Base-by-base conservation (phyloP, 2,888 invertebrate genomes). In the Proisotoma minuta region DNA sequence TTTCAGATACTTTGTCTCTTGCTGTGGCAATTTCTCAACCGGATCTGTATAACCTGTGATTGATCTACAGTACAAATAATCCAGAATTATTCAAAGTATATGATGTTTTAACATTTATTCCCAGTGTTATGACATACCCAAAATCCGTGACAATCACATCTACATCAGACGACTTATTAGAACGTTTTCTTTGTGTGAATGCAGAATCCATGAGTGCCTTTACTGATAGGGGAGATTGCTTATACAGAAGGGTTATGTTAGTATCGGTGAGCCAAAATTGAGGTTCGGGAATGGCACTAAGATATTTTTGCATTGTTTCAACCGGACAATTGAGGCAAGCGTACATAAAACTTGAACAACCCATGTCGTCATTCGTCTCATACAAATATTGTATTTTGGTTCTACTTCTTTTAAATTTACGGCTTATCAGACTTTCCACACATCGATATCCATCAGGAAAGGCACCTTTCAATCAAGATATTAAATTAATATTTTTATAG, bases 1-100 rank as follows among this genome's bases (percentile, higher is more conserved):
- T 23, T 62, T 59, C 53, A 65, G 40, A 48, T 62, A 65, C 40
- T 62, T 62, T 8, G 65, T 65, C 60, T 65, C 65, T 47, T 62
- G 62, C 28, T 65, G 65, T 39, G 56, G 27, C 57, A 60, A 28
- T 12, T 43, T 39, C n/a, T 59, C 39, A 8, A 61, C 58, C 20
- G 65, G 65, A 54, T 65, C 65, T 2, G 20, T 23, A 39, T 65
- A 65, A 28, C 65, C 65, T 3, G 61, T 65, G 51, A 65, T 58
- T 57, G 65, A 50, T 29, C 65, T 65, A 57, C 3, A 28, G 39
- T n/a, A n/a, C n/a, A n/a, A n/a, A n/a, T n/a, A n/a, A n/a, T n/a
- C n/a, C n/a, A 53, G 29, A 22, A 48, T 29, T 47, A 27, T 52
- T 20, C 61, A n/a, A n/a, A 52, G 20, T 2, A 28, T 26, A 23